Percentiles rank a stretch among this genome's conserved stretches.
phyloP scores from a whole-genome alignment of 2,113 vertebrate genomes.

The Spilogale gracilis region DNA sequence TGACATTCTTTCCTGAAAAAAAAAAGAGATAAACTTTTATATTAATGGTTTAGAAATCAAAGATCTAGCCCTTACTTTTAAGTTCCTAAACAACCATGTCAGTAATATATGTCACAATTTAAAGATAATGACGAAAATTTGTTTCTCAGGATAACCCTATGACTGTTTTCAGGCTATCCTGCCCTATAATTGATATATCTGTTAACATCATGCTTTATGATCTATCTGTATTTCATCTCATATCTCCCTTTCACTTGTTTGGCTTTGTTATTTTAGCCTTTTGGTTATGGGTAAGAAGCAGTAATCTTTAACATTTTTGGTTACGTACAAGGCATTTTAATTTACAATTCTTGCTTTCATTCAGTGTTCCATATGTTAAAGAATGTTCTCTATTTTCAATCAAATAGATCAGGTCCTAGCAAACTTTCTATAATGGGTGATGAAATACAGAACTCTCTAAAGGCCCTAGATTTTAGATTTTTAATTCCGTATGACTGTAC shows the following conservation, averaged over 20 bases:
- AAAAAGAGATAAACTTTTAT: neutral
- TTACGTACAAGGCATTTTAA: neutral
- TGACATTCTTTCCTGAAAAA: neutral
- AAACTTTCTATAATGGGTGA: neutral
- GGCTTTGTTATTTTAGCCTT: neutral
- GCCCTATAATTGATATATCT: neutral
- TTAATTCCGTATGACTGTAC: neutral
- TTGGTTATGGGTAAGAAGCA: neutral
- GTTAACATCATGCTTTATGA: neutral
- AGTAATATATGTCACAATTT: neutral
- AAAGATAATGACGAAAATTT: conserved; percentile 18
- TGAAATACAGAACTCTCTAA: neutral
- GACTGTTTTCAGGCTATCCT: neutral
- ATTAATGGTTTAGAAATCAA: neutral
- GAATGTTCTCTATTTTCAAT: neutral
- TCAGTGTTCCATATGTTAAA: neutral
- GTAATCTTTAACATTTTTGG: neutral
- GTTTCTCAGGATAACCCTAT: neutral
- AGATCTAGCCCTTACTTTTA: neutral
- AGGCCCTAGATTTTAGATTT: neutral
- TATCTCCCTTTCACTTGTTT: neutral
- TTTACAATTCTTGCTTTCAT: neutral
- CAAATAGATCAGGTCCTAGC: neutral
- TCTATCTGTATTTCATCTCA: neutral
- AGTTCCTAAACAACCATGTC: neutral